Evolutionary conservation across 2,797 vertebrate genomes (phyloP).

Genomic region (Liparis tanakae): DNA sequence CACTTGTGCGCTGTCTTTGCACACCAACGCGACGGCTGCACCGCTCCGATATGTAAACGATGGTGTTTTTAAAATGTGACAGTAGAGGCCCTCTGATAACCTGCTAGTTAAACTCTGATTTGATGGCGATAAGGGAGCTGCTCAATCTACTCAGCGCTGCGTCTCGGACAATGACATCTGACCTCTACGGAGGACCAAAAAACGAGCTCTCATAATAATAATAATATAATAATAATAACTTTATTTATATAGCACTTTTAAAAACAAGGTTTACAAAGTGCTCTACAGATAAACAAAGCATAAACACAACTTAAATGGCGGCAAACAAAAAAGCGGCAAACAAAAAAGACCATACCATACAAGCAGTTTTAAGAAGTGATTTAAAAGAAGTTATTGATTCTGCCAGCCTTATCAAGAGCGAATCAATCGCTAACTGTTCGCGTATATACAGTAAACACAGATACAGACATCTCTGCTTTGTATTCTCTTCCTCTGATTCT

Average conservation of each 20-base stretch:
- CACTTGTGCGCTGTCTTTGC: not conserved
- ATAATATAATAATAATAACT: no score
- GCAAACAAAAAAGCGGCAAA: no score
- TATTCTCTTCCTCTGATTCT: not conserved
- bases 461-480: not conserved
- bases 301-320: no score
- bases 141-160: not conserved
- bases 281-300: no score
- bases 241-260: no score
- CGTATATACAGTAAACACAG: not conserved
- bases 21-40: constrained; percentile 14
- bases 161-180: constrained; percentile 16
- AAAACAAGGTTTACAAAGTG: no score
- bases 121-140: not conserved
- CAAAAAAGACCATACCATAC: no score
- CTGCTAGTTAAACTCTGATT: constrained; percentile 11
- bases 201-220: not conserved
- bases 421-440: not conserved
- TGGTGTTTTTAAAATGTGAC: constrained; percentile 10
- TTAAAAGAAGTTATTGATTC: no score
- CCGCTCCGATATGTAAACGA: constrained; percentile 13
- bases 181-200: constrained; percentile 9
- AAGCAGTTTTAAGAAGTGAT: no score
- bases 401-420: no score
- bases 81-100: constrained; percentile 13